phyloP scores from a whole-genome alignment of 1,140 invertebrate genomes.

The Macrotrachela quadricornifera region DNA sequence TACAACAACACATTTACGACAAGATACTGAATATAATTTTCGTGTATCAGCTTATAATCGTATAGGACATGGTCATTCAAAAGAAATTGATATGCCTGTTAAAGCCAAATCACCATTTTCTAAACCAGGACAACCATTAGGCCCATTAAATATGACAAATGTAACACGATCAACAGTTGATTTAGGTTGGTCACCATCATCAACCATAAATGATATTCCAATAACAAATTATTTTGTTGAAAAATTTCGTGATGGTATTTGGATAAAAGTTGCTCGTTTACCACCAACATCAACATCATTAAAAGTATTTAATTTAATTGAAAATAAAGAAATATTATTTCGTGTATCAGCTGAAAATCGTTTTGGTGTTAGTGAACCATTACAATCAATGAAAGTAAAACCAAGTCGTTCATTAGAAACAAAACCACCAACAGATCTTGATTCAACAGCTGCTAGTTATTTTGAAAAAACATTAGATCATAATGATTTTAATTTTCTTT shows the following conservation, averaged over 20 bases:
- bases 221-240: constrained; percentile 93
- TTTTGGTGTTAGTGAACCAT: constrained; percentile 76
- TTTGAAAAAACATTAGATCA: too few species aligned
- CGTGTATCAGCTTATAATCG: constrained; percentile 77
- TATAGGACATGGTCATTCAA: constrained; percentile 52
- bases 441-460: too few species aligned
- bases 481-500: too few species aligned
- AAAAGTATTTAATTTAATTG: constrained; percentile 62
- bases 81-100: background rate
- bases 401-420: constrained; percentile 46
- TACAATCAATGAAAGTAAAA: constrained; percentile 63
- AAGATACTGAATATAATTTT: constrained; percentile 78
- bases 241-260: constrained; percentile 64
- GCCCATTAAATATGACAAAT: constrained; percentile 71
- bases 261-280: constrained; percentile 80
- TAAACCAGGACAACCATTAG: constrained; percentile 65
- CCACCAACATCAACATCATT: constrained; percentile 53
- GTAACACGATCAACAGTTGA: constrained; percentile 83
- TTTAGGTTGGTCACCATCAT: constrained; percentile 69
- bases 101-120: background rate
- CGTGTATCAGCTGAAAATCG: constrained; percentile 83
- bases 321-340: constrained; percentile 89
- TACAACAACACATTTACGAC: constrained; percentile 64
- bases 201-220: constrained; percentile 84
- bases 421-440: too few species aligned